These are phyloP conservation scores for Hylaea fasciaria DNA, from an alignment of 2,888 invertebrate genomes.

Conservation along the genomic window DNA sequence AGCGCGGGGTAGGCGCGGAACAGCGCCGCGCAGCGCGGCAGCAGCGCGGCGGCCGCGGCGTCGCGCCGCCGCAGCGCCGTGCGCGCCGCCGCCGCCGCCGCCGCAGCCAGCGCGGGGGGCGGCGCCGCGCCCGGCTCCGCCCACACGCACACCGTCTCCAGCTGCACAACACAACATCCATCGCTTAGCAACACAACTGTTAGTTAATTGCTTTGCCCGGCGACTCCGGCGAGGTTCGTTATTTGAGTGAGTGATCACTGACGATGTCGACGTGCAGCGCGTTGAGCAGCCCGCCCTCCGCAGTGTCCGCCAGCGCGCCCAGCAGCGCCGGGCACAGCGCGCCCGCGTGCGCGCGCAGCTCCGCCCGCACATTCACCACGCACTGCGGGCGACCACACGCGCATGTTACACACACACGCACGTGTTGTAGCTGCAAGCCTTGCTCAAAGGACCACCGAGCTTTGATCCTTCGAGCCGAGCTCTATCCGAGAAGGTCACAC, in stretches of 20 bases:
- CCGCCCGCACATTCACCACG: constrained; percentile 50
- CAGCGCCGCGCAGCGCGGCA: background rate
- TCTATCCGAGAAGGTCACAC: too few species aligned
- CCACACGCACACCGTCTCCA: background rate
- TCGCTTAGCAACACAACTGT: too few species aligned
- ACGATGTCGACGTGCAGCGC: constrained; percentile 68
- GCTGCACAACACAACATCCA: background rate
- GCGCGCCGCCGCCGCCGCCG: background rate
- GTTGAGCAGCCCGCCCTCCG: constrained; percentile 51
- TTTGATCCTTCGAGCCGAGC: too few species aligned
- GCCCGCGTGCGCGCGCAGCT: background rate
- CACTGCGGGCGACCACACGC: background rate
- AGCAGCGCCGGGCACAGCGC: constrained; percentile 54
- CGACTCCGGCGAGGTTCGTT: too few species aligned
- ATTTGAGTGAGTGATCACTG: constrained; percentile 45
- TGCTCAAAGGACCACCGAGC: too few species aligned
- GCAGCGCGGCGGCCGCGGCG: constrained; percentile 3
- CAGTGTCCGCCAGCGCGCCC: constrained; percentile 48
- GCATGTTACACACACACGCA: background rate
- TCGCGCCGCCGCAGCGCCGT: constrained; percentile 2
- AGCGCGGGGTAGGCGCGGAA: constrained; percentile 12
- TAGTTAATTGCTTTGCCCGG: too few species aligned
- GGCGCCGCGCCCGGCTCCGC: background rate
- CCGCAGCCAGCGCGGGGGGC: background rate
- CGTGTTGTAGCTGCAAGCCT: too few species aligned